Evolutionary conservation across 2,797 vertebrate genomes (phyloP).

Genomic region (Schizopygopsis pylzovi): DNA sequence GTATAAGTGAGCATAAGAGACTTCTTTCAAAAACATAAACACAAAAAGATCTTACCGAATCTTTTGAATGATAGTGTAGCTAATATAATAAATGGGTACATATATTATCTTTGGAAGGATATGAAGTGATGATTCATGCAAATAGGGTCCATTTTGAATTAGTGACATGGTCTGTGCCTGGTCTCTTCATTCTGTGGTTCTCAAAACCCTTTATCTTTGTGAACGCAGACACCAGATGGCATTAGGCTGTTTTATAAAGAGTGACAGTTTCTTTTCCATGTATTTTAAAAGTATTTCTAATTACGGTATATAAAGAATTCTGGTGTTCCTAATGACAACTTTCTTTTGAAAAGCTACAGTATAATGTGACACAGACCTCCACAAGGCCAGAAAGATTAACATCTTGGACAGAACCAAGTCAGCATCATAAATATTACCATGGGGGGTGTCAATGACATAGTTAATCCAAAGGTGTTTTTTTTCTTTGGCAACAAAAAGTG

Average conservation of each 20-base stretch:
- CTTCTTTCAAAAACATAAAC: not conserved
- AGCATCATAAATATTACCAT: slow-evolving; percentile 5
- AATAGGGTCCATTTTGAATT: slow-evolving; percentile 33
- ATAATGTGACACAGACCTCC: not conserved
- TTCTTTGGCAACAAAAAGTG: slow-evolving; percentile 30
- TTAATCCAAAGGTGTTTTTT: slow-evolving; percentile 6
- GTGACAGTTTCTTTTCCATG: slow-evolving; percentile 14
- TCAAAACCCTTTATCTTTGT: slow-evolving; percentile 14
- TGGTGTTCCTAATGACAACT: not conserved
- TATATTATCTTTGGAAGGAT: not conserved
- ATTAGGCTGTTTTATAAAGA: slow-evolving; percentile 1
- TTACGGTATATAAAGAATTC: slow-evolving; percentile 1
- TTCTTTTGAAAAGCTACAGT: slow-evolving; percentile 18
- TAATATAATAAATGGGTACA: not conserved
- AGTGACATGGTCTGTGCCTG: not conserved
- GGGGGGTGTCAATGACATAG: slow-evolving; percentile 11
- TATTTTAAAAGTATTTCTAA: slow-evolving; percentile 28
- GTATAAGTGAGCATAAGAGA: not conserved
- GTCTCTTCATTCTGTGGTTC: slow-evolving; percentile 22
- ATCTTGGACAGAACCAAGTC: not conserved
- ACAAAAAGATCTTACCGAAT: not conserved
- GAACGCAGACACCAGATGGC: not conserved
- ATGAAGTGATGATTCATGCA: not conserved
- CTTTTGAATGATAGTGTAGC: not conserved
- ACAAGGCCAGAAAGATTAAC: not conserved